phyloP scores from a whole-genome alignment of 2,797 vertebrate species.

The Poecile montanus region DNA sequence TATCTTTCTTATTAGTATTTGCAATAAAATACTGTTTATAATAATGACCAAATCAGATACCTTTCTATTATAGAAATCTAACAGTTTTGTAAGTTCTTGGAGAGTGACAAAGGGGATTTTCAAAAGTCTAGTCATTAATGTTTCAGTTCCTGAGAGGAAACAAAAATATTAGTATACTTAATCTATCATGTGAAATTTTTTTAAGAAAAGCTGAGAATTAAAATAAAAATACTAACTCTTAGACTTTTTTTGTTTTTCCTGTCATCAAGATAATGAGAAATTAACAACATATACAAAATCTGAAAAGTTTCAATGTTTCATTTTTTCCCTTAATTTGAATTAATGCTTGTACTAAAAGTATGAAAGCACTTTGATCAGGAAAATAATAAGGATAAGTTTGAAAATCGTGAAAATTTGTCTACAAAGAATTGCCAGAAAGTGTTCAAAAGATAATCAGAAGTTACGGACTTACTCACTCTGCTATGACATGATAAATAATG shows the following conservation, averaged over 20 bases:
- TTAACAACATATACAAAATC: background rate
- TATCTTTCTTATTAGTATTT: constrained; percentile 46
- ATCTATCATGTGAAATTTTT: background rate
- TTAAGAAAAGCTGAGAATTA: background rate
- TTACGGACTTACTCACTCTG: background rate
- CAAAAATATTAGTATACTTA: background rate
- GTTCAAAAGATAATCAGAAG: background rate
- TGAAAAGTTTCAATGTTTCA: background rate
- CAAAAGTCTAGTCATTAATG: background rate
- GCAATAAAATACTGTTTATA: constrained; percentile 43
- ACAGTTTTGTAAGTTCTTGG: background rate
- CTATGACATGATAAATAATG: background rate
- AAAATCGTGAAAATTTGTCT: constrained; percentile 4
- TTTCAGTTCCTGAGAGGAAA: background rate
- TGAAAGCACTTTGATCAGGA: background rate
- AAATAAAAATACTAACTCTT: background rate
- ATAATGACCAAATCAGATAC: background rate
- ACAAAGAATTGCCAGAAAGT: background rate
- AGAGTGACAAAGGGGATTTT: background rate
- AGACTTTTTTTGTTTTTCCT: background rate
- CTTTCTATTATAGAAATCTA: background rate
- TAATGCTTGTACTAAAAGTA: background rate
- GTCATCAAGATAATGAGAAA: background rate
- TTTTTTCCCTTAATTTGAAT: background rate
- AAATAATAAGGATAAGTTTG: background rate